Evolutionary conservation across 2,888 invertebrate genomes (phyloP), one percentile per base, ranked within the genome.

Genomic region (Himalopsyche tibetana): DNA sequence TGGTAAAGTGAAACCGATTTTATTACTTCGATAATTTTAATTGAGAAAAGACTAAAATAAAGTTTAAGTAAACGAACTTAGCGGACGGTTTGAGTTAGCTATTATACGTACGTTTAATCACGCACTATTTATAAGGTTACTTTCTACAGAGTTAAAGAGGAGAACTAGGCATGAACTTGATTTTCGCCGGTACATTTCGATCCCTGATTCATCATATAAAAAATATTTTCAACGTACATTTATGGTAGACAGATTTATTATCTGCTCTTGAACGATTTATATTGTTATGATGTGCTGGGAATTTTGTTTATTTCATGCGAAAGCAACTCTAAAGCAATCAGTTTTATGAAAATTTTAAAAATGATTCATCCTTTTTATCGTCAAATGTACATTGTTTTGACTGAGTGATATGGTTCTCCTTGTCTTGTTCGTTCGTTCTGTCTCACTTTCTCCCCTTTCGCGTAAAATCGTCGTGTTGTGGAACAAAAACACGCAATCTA

Each of bases 401-500:
- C 63, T 63, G 63, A 63, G 63, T 63, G 63, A 28, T 63, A 63
- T 63, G 63, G 19, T 19, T 63, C 9, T 63, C 63, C 63, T 63
- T 63, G 63, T 63, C 63, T n/a, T 63, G 15, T 63, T 8, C 63
- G 63, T 28, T 63, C 40, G 38, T n/a, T 80, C 80, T 38, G 17
- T n/a, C 42, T 51, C 82, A 17, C 82, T 82, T 45, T 40, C 80
- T 40, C 40, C 80, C 80, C 80, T 40, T 11, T 63, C 63, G 63
- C 63, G 11, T 28, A 38, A 17, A 40, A 36, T 17, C 38, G 28
- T 79, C 55, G 74, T 85, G 82, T 82, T 85, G 55, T 40, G 69
- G 51, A 85, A 83, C 85, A 87, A 87, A 85, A 85, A 83, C 87
- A 85, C 87, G 87, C 85, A 84, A 87, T 87, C 83, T 85, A 87